Conservation (phyloP, 2,797 vertebrate genomes). For the Pelobates cultripes region DNA sequence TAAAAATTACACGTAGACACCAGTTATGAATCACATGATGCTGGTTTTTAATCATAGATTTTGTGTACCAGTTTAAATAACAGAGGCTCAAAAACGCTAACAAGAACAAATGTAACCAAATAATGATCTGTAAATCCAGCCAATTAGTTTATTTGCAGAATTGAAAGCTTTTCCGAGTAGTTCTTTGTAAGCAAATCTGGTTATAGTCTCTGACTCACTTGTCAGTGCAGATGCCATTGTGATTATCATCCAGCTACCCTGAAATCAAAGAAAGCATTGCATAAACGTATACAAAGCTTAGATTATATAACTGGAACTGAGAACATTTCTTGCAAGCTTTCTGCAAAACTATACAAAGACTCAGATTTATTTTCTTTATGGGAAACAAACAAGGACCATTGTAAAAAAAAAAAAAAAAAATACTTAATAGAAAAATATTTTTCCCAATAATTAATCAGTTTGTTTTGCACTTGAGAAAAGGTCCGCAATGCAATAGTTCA, state of each 20-base stretch:
- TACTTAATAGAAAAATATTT: too few species aligned
- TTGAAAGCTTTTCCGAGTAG: not conserved
- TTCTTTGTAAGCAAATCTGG: conserved; percentile 1
- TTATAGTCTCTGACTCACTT: conserved; percentile 4
- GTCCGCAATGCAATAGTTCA: too few species aligned
- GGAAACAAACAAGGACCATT: too few species aligned
- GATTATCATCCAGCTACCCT: not conserved
- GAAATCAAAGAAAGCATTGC: not conserved
- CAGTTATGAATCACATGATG: not conserved
- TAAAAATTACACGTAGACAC: too few species aligned
- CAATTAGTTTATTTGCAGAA: not conserved
- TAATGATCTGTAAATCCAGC: not conserved
- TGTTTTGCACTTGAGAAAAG: too few species aligned
- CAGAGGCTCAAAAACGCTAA: not conserved
- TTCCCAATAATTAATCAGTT: too few species aligned
- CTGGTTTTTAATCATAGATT: not conserved
- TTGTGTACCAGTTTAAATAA: not conserved
- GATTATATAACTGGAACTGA: not conserved
- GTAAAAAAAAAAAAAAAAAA: too few species aligned
- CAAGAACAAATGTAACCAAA: not conserved
- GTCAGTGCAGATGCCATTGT: not conserved
- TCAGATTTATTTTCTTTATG: too few species aligned
- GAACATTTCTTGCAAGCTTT: too few species aligned
- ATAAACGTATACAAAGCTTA: not conserved
- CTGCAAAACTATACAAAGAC: too few species aligned